These are phyloP conservation scores for Centropus bengalensis DNA, from an alignment of 2,113 vertebrate species.

Conservation along the genomic window DNA sequence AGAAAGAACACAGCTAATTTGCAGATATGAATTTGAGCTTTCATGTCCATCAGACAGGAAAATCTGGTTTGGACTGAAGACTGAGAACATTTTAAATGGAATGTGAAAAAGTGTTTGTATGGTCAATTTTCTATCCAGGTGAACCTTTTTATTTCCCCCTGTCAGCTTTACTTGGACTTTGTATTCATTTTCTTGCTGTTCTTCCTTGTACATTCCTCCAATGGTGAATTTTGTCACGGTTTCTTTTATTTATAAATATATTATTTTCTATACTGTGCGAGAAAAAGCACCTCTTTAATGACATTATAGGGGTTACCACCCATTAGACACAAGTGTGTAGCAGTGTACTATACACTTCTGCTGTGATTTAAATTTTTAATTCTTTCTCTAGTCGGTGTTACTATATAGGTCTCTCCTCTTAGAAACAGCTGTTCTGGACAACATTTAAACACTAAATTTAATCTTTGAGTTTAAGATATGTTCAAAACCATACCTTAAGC, in stretches of 20 bases:
- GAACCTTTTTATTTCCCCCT: constrained; percentile 11
- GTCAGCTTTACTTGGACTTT: not conserved
- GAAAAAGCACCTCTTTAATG: not conserved
- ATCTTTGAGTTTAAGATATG: not conserved
- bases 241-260: constrained; percentile 20
- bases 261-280: not conserved
- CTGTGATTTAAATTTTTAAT: not conserved
- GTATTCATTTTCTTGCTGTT: not conserved
- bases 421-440: not conserved
- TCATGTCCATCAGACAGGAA: constrained; percentile 66
- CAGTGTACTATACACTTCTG: not conserved
- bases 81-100: constrained; percentile 16
- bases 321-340: not conserved
- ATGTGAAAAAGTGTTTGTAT: not conserved
- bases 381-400: not conserved
- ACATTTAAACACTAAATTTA: not conserved
- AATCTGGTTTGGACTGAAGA: constrained; percentile 57
- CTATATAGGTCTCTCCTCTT: not conserved
- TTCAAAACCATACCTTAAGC: not conserved
- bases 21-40: constrained; percentile 55
- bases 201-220: not conserved
- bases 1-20: constrained; percentile 67
- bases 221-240: not conserved
- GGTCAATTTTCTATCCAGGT: constrained; percentile 34
- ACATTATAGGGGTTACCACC: not conserved